Conservation (phyloP, 2,797 vertebrate genomes). For the Sciurus carolinensis region DNA sequence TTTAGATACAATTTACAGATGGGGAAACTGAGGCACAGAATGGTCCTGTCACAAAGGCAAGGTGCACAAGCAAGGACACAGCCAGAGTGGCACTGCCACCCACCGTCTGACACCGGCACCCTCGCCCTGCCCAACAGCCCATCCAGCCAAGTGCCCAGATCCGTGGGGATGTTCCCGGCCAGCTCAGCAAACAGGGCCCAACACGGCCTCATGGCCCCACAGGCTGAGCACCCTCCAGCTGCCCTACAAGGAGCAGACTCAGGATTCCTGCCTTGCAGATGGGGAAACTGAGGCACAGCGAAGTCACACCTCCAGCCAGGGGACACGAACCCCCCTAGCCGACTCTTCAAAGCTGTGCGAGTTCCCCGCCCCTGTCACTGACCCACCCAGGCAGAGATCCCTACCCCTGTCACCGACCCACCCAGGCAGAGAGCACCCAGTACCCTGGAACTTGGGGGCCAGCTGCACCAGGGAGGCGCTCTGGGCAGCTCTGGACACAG, state of each 20-base stretch:
- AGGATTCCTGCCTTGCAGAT: neutral
- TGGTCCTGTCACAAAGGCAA: neutral
- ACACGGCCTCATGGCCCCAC: accelerated
- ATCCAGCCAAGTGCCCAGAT: no score
- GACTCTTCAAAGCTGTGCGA: neutral
- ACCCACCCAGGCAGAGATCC: no score
- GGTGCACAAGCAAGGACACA: neutral
- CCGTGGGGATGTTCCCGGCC: accelerated
- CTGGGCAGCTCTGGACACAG: neutral
- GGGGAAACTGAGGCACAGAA: neutral
- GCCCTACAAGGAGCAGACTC: accelerated
- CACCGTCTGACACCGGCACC: neutral
- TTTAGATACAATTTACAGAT: neutral
- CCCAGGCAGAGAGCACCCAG: neutral
- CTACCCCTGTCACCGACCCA: neutral
- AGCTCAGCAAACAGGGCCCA: neutral
- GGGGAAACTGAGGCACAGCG: neutral
- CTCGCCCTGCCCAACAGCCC: no score
- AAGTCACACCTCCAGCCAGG: neutral
- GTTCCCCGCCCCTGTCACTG: accelerated
- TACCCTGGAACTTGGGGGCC: neutral
- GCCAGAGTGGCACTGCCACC: neutral
- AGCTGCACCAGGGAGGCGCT: neutral
- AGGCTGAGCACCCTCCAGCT: accelerated
- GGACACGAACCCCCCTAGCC: accelerated